Evolutionary conservation across 2,888 invertebrate genomes (phyloP), one percentile per base, ranked within the genome.

Genomic region (Malachius bipustulatus): DNA sequence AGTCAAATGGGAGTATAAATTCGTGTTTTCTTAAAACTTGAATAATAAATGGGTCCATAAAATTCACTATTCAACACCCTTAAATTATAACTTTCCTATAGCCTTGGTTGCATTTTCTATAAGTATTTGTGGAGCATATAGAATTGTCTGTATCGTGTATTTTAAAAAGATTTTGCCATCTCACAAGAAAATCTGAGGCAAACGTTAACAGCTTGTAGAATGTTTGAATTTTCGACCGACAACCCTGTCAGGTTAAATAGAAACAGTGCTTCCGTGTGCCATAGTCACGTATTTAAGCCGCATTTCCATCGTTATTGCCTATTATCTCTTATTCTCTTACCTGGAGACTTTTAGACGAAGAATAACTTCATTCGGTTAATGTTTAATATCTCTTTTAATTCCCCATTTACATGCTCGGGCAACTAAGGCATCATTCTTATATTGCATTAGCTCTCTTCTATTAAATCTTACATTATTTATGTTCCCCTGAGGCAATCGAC

Each of bases 251-350:
- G 30, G 30, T 13, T 41, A 41, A 41, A 41, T 43, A 39, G 41
- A 37, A 39, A 37, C 40, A 41, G 32, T 34, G 37, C 43, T 36
- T 39, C 36, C 41, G 39, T 35, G 30, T 37, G 34, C 27, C 32
- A 36, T 37, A 47, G 47, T 48, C 50, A 49, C 50, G 50, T 48
- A 48, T 46, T 45, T 46, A 45, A 43, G 41, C 47, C 47, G 44
- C 51, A 49, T 52, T 52, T 52, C 49, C 52, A 52, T 51, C 49
- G 51, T 52, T 52, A 52, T 52, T 51, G 48, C 49, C 49, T 51
- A 50, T 52, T 52, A 52, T 52, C 51, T 51, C 44, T 47, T 47
- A 49, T 51, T 48, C 49, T 44, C 47, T 46, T 48, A 50, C 50
- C 50, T 51, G 48, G 41, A 46, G 38, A 44, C 44, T 42, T 45